phyloP scores from a whole-genome alignment of 2,797 vertebrate genomes.

The Darevskia nairensis region DNA sequence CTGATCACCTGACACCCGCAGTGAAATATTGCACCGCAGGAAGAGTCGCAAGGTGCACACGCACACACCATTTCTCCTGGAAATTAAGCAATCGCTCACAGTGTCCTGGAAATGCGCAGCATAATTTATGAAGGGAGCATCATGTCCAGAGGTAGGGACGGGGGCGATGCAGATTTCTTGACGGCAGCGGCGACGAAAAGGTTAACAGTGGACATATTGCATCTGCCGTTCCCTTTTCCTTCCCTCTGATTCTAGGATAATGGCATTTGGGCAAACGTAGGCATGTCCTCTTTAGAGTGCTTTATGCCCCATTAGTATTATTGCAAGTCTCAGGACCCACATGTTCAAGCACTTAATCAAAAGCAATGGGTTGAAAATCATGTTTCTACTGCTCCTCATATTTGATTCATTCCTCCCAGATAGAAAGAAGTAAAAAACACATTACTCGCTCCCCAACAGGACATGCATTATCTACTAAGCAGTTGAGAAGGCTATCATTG shows the following conservation, averaged over 20 bases:
- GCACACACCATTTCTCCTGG: neutral
- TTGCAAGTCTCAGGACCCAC: constrained; percentile 92
- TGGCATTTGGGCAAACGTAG: constrained; percentile 88
- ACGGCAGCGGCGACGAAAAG: constrained; percentile 67
- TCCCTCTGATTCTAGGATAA: constrained; percentile 87
- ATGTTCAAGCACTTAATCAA: constrained; percentile 99
- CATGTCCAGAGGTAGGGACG: too few species aligned
- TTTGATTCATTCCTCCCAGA: constrained; percentile 98
- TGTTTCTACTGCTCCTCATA: constrained; percentile 92
- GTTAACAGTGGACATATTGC: constrained; percentile 80
- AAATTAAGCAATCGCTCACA: constrained; percentile 69
- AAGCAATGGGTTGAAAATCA: constrained; percentile 99
- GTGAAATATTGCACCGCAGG: neutral
- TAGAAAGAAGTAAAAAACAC: constrained; percentile 89
- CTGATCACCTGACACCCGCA: neutral
- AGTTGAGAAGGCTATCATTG: constrained; percentile 92
- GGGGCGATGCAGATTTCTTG: constrained; percentile 76
- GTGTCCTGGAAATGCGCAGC: constrained; percentile 70
- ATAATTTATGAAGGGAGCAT: constrained; percentile 70
- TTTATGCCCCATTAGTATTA: constrained; percentile 99
- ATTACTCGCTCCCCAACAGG: constrained; percentile 85
- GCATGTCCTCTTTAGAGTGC: constrained; percentile 83
- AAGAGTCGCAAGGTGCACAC: constrained; percentile 34
- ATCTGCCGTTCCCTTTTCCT: constrained; percentile 77
- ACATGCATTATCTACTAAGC: constrained; percentile 98